Conservation (phyloP, 2,888 invertebrate species). For the Mamestra brassicae region DNA sequence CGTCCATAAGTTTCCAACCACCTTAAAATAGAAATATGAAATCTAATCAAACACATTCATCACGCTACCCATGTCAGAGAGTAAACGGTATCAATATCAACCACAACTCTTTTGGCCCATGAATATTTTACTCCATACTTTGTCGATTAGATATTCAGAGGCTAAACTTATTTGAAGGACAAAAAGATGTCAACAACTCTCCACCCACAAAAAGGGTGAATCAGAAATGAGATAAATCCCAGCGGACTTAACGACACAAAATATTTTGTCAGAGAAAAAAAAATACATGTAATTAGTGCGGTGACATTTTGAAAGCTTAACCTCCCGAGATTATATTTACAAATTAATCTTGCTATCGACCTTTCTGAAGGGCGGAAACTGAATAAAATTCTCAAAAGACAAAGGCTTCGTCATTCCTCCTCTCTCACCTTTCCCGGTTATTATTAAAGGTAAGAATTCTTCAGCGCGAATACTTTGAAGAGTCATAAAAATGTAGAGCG, state of each 20-base stretch:
- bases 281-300: conserved; percentile 35
- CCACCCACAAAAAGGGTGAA: conserved; percentile 62
- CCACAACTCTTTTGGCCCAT: conserved; percentile 17
- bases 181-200: conserved; percentile 61
- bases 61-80: neutral
- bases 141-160: conserved; percentile 56
- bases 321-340: conserved; percentile 58
- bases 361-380: conserved; percentile 31
- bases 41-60: neutral
- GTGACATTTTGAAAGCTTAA: conserved; percentile 42
- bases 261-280: conserved; percentile 49
- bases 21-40: neutral
- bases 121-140: conserved; percentile 50
- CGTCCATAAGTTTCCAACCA: neutral
- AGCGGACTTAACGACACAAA: conserved; percentile 42
- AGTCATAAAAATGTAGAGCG: conserved; percentile 67
- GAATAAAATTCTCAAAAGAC: conserved; percentile 56
- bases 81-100: conserved; percentile 7
- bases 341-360: conserved; percentile 53
- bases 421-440: conserved; percentile 61
- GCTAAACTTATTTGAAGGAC: conserved; percentile 62
- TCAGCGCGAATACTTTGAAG: conserved; percentile 69
- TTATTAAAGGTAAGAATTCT: conserved; percentile 68
- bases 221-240: conserved; percentile 63
- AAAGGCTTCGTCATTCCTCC: conserved; percentile 59